Conservation (phyloP, 2,888 invertebrate species). For the Argyra leucocephala region DNA sequence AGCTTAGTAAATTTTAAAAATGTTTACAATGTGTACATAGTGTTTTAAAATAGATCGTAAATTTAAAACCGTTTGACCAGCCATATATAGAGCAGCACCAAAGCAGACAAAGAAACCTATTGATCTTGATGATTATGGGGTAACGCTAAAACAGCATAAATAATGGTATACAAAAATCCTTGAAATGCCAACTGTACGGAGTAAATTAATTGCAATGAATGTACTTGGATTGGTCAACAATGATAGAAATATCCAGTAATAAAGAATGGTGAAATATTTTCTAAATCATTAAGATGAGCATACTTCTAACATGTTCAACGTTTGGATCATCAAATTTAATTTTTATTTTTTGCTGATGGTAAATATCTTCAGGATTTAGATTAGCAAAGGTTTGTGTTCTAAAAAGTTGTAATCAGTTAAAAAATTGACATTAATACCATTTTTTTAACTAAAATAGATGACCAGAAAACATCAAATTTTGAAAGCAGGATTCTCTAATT, state of each 20-base stretch:
- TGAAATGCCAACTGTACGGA: slow-evolving; percentile 46
- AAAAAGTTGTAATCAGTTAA: too few relatives aligned
- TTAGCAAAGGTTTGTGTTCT: slow-evolving; percentile 53
- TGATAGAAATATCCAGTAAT: slow-evolving; percentile 46
- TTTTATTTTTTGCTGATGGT: slow-evolving; percentile 34
- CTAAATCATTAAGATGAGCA: slow-evolving; percentile 53
- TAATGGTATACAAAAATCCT: slow-evolving; percentile 49
- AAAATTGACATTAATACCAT: too few relatives aligned
- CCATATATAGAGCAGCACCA: slow-evolving; percentile 45
- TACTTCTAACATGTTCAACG: slow-evolving; percentile 46
- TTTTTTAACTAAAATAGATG: too few relatives aligned
- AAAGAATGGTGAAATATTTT: slow-evolving; percentile 51
- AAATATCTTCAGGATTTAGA: slow-evolving; percentile 50
- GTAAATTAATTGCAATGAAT: slow-evolving; percentile 45
- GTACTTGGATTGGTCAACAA: slow-evolving; percentile 45
- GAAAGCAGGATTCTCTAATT: too few relatives aligned
- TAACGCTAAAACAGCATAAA: slow-evolving; percentile 47
- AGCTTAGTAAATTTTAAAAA: too few relatives aligned
- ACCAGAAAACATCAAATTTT: too few relatives aligned
- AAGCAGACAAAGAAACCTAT: slow-evolving; percentile 44
- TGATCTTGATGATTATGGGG: slow-evolving; percentile 49
- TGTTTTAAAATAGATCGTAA: too few relatives aligned
- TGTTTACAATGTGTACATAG: too few relatives aligned
- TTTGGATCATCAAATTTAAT: slow-evolving; percentile 45
- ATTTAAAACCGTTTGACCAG: slow-evolving; percentile 32